phyloP scores from a whole-genome alignment of 2,797 vertebrate species.

The Rhinatrema bivittatum region DNA sequence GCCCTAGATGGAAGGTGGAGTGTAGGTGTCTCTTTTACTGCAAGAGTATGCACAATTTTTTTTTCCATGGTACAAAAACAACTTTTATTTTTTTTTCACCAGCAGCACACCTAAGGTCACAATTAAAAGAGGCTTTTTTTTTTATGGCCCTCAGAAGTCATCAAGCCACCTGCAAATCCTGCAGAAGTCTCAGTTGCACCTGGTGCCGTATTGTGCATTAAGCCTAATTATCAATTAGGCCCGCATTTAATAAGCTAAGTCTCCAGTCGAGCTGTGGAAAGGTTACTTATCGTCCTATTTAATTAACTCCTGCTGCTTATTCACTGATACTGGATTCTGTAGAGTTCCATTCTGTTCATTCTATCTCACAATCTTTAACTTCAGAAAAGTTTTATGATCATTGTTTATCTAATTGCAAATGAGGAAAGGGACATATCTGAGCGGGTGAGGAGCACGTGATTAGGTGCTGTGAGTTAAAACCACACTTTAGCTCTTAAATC shows the following conservation, averaged over 20 bases:
- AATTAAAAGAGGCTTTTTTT: constrained; percentile 13
- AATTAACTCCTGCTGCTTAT: constrained; percentile 22
- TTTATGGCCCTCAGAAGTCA: constrained; percentile 9
- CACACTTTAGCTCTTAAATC: too few species aligned
- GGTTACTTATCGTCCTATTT: constrained; percentile 36
- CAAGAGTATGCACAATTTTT: too few species aligned
- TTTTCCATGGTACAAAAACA: background rate
- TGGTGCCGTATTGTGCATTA: constrained; percentile 6
- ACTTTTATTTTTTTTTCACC: constrained; percentile 1
- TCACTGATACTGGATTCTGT: constrained; percentile 14
- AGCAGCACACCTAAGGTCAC: constrained; percentile 12
- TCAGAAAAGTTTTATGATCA: too few species aligned
- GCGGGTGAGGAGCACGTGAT: too few species aligned
- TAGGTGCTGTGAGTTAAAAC: too few species aligned
- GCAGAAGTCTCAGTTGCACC: constrained; percentile 9
- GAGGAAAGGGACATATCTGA: too few species aligned
- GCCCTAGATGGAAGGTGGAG: too few species aligned
- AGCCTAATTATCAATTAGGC: constrained; percentile 20
- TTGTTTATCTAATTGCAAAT: too few species aligned
- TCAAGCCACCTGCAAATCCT: constrained; percentile 2
- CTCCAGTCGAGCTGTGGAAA: constrained; percentile 18
- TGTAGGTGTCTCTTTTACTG: background rate
- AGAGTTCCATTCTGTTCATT: background rate
- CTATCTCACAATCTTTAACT: too few species aligned
- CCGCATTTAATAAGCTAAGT: constrained; percentile 16